Evolutionary conservation across 1,140 invertebrate genomes (phyloP).

Genomic region (Lasioglossum baleicum): DNA sequence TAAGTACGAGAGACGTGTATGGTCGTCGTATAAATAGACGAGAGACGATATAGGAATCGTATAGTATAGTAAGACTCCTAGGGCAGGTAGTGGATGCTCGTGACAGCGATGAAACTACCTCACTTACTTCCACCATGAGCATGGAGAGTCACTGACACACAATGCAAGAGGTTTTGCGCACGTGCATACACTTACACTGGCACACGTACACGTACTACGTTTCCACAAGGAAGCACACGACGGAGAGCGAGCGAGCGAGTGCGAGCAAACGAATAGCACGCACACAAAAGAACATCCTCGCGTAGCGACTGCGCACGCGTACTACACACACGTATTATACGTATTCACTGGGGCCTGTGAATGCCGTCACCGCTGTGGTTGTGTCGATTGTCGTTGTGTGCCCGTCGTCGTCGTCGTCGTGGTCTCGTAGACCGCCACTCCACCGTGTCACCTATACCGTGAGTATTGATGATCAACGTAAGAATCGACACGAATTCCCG

Average conservation of each 20-base stretch:
- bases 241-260: conserved; percentile 26
- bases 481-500: conserved; percentile 37
- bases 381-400: conserved; percentile 7
- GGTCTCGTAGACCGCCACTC: conserved; percentile 40
- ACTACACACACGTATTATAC: conserved; percentile 25
- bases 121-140: conserved; percentile 41
- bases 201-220: conserved; percentile 31
- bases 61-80: conserved; percentile 60
- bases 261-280: conserved; percentile 46
- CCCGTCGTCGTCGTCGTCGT: conserved; percentile 31
- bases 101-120: conserved; percentile 55
- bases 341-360: conserved; percentile 22
- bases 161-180: conserved; percentile 46
- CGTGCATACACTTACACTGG: conserved; percentile 40
- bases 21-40: conserved; percentile 77
- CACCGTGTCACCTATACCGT: conserved; percentile 40
- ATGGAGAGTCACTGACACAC: conserved; percentile 48
- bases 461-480: conserved; percentile 40
- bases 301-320: conserved; percentile 36
- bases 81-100: conserved; percentile 58
- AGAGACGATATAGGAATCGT: conserved; percentile 63
- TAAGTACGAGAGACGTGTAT: conserved; percentile 71
- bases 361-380: conserved; percentile 31
- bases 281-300: conserved; percentile 33
- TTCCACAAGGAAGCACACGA: conserved; percentile 26